Percentiles rank a stretch among this genome's conserved stretches.
phyloP scores from a whole-genome alignment of 1,140 invertebrate species.

The Solenopsis invicta region DNA sequence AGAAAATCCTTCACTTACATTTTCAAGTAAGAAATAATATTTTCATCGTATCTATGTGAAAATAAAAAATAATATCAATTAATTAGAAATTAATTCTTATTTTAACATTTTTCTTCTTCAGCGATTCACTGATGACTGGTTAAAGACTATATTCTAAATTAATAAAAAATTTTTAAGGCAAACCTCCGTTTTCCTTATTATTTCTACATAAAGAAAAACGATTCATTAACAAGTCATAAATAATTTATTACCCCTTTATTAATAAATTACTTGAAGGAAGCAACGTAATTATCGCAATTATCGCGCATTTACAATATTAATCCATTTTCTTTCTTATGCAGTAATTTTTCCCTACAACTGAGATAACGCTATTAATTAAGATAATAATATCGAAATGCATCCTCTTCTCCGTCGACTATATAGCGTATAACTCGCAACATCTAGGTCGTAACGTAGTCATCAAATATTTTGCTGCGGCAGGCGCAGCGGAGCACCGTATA shows the following conservation, averaged over 20 bases:
- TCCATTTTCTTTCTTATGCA: not conserved
- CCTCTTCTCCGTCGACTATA: not conserved
- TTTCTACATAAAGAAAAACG: not conserved
- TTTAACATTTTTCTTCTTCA: too few relatives aligned
- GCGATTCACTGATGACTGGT: too few relatives aligned
- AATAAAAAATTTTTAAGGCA: not conserved
- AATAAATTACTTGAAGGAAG: not conserved
- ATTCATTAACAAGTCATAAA: not conserved
- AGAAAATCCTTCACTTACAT: too few relatives aligned
- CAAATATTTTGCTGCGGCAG: slow-evolving; percentile 63
- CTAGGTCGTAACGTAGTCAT: slow-evolving; percentile 52
- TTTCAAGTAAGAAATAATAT: too few relatives aligned
- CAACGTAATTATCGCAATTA: not conserved
- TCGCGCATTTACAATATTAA: not conserved
- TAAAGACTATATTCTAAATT: too few relatives aligned
- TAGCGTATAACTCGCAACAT: slow-evolving; percentile 19
- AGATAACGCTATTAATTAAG: slow-evolving; percentile 19
- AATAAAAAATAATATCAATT: too few relatives aligned
- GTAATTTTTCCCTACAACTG: not conserved
- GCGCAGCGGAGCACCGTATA: slow-evolving; percentile 54
- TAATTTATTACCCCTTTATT: not conserved
- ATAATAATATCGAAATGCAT: slow-evolving; percentile 30
- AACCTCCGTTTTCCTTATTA: not conserved
- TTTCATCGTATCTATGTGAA: too few relatives aligned
- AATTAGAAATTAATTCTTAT: too few relatives aligned